phyloP scores from a whole-genome alignment of 2,888 invertebrate genomes.

The Synergus itoensis region DNA sequence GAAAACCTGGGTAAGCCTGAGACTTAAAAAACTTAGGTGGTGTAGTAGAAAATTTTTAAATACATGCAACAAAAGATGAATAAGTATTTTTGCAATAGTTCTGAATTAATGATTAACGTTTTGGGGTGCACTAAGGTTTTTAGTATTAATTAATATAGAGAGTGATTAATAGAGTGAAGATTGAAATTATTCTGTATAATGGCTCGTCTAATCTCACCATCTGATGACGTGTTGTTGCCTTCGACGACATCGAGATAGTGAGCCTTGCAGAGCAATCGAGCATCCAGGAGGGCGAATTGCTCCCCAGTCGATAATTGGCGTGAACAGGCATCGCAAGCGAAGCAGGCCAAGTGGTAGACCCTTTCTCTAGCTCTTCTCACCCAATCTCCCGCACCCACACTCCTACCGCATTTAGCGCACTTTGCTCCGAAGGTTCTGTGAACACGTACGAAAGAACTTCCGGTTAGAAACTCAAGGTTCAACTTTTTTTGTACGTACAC shows the following conservation, averaged over 20 bases:
- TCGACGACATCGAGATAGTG: slow-evolving; percentile 96
- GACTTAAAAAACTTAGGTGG: not conserved
- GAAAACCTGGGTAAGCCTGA: too few species aligned
- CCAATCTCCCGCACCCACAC: slow-evolving; percentile 98
- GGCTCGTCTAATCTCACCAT: slow-evolving; percentile 70
- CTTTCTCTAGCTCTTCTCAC: slow-evolving; percentile 95
- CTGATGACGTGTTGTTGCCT: slow-evolving; percentile 90
- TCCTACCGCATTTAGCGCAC: slow-evolving; percentile 96
- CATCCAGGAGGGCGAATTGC: slow-evolving; percentile 96
- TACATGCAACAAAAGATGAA: not conserved
- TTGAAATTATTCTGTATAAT: not conserved
- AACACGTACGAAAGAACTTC: slow-evolving; percentile 57
- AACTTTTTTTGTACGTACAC: not conserved
- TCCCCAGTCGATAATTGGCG: slow-evolving; percentile 96
- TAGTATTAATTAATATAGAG: not conserved
- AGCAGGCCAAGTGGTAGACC: slow-evolving; percentile 99
- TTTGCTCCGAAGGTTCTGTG: slow-evolving; percentile 96
- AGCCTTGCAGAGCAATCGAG: slow-evolving; percentile 96
- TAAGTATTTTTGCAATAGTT: not conserved
- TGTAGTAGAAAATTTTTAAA: not conserved
- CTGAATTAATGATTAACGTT: not conserved
- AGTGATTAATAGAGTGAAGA: not conserved
- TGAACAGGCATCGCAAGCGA: slow-evolving; percentile 98
- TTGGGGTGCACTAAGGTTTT: not conserved
- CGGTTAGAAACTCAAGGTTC: not conserved